Conservation (phyloP, 2,113 vertebrate species). For the Ursus arctos region DNA sequence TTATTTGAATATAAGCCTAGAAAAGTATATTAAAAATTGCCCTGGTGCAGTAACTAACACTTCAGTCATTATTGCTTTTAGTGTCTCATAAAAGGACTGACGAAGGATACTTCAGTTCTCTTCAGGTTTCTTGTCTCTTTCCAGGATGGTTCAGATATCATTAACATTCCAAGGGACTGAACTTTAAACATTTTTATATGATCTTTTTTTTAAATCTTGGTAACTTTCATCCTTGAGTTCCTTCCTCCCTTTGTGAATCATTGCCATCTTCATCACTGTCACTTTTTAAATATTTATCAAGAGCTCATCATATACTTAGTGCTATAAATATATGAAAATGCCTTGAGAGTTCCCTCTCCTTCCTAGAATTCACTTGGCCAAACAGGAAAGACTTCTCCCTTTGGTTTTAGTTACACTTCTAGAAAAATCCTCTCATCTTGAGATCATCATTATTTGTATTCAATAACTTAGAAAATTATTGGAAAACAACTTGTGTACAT, state of each 20-base stretch:
- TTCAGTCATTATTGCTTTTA: not conserved
- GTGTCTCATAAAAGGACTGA: not conserved
- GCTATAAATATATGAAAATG: constrained; percentile 33
- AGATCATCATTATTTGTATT: constrained; percentile 21
- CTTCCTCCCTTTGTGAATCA: constrained; percentile 49
- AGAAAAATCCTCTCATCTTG: constrained; percentile 12
- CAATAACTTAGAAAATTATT: not conserved
- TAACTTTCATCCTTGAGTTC: constrained; percentile 37
- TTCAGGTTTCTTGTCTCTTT: constrained; percentile 5
- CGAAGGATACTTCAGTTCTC: not conserved
- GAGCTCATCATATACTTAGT: not conserved
- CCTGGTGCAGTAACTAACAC: not conserved
- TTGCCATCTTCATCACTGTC: constrained; percentile 11
- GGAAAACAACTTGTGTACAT: not conserved
- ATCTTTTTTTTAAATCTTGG: not conserved
- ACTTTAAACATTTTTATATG: not conserved
- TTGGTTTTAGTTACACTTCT: not conserved
- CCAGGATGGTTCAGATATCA: not conserved
- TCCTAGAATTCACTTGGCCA: not conserved
- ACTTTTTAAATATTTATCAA: constrained; percentile 44
- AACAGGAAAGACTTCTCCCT: not conserved
- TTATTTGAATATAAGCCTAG: not conserved
- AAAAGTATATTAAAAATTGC: not conserved
- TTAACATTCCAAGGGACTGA: not conserved
- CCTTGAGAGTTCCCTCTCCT: not conserved